phyloP scores from a whole-genome alignment of 2,797 vertebrate genomes.

The Rousettus madagascariensis region DNA sequence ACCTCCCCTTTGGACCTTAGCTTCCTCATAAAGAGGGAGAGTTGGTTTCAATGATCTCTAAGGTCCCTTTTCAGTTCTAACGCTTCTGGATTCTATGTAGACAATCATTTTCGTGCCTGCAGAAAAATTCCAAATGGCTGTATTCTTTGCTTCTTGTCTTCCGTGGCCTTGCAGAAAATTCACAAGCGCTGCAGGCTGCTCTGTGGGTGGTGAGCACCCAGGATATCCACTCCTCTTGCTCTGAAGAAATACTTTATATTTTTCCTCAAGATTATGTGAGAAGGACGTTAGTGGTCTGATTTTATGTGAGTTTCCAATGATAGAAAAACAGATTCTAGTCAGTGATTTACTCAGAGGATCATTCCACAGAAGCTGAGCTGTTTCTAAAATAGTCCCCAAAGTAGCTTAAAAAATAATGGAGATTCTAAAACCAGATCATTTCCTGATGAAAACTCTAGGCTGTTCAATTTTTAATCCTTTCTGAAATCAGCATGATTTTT shows the following conservation, averaged over 20 bases:
- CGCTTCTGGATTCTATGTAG: not conserved
- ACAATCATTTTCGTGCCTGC: not conserved
- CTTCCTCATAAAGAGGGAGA: not conserved
- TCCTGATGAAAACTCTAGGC: conserved; percentile 73
- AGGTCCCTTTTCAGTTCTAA: not conserved
- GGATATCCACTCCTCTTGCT: not conserved
- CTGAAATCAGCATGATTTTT: conserved; percentile 74
- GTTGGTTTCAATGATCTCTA: not conserved
- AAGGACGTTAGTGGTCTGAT: conserved; percentile 8
- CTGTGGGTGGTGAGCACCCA: not conserved
- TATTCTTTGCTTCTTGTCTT: not conserved
- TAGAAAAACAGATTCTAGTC: conserved; percentile 50
- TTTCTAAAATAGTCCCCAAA: conserved; percentile 76
- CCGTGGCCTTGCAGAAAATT: not conserved
- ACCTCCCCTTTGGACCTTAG: not conserved
- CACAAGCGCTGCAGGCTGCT: not conserved
- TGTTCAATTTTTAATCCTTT: conserved; percentile 73
- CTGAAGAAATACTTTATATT: not conserved
- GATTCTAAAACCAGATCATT: conserved; percentile 73
- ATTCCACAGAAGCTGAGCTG: conserved; percentile 63
- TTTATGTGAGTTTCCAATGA: conserved; percentile 46
- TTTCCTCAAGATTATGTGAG: not conserved
- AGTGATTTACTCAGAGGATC: conserved; percentile 47
- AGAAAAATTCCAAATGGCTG: not conserved
- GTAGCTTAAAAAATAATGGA: conserved; percentile 77